phyloP scores from a whole-genome alignment of 1,140 invertebrate species.

The Oryctes rhinoceros region DNA sequence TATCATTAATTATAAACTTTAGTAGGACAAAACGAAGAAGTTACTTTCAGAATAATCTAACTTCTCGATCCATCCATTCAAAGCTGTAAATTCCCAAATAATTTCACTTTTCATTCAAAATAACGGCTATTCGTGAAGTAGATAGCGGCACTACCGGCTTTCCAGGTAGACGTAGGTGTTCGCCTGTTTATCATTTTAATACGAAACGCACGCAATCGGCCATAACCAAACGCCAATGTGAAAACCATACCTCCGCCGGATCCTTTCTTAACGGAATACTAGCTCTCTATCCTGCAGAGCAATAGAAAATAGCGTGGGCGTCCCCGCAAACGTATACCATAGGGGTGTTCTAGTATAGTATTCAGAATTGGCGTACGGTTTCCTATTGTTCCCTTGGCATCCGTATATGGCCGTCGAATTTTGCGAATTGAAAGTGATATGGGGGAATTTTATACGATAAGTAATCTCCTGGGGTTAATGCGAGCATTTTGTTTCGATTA shows the following conservation, averaged over 20 bases:
- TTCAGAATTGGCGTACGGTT: neutral
- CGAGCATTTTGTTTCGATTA: too few relatives aligned
- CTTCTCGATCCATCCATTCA: neutral
- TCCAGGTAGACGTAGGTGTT: neutral
- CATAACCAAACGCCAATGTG: neutral
- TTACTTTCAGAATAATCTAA: neutral
- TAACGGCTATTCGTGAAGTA: neutral
- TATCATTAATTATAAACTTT: too few relatives aligned
- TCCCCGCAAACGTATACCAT: neutral
- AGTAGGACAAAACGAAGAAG: too few relatives aligned
- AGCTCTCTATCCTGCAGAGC: neutral
- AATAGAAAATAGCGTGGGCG: slow-evolving; percentile 1
- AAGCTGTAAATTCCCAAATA: neutral
- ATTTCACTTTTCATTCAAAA: slow-evolving; percentile 4
- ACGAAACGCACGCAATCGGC: neutral
- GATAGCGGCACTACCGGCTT: neutral
- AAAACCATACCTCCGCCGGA: neutral
- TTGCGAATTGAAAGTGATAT: neutral
- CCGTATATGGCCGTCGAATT: neutral
- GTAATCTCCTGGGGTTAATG: too few relatives aligned
- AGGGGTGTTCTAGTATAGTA: neutral
- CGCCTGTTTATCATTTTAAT: neutral
- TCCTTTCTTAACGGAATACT: neutral
- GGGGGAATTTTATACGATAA: neutral
- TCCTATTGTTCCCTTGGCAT: neutral